Percentiles rank a stretch among this genome's conserved stretches.
These are phyloP conservation scores for Nymphicus hollandicus DNA, from an alignment of 2,113 vertebrate genomes.

Conservation along the genomic window DNA sequence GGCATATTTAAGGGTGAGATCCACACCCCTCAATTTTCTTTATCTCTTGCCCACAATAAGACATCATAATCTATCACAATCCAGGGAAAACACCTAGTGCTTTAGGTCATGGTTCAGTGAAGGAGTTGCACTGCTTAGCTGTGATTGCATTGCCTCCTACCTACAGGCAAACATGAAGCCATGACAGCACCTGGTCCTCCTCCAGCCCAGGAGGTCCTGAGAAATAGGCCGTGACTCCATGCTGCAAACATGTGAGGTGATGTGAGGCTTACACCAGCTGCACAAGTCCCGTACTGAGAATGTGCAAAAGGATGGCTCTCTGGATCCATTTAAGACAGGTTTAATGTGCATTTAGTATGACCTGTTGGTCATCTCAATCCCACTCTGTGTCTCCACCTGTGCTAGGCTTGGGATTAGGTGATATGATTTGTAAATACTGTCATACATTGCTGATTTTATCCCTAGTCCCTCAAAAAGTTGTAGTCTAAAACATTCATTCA, in stretches of 20 bases:
- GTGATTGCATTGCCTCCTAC: neutral
- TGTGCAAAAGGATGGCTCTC: fast-evolving
- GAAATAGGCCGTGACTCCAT: neutral
- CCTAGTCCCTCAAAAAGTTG: neutral
- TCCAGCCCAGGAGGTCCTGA: neutral
- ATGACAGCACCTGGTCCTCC: neutral
- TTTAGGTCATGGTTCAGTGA: neutral
- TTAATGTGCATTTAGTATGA: neutral
- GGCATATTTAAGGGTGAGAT: neutral
- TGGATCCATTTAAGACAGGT: neutral
- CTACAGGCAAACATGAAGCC: neutral
- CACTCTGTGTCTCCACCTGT: neutral
- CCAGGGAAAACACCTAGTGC: neutral
- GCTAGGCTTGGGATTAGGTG: neutral
- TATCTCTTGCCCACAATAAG: neutral
- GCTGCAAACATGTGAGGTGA: neutral
- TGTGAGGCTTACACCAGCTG: neutral
- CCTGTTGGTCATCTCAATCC: neutral
- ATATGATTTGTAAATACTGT: neutral
- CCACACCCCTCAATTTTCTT: neutral
- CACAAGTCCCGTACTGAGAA: fast-evolving
- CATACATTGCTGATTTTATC: neutral
- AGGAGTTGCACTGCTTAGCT: neutral
- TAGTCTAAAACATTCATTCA: neutral
- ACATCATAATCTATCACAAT: neutral